Evolutionary conservation across 2,888 invertebrate genomes (phyloP), one percentile per base, ranked within the genome.

Genomic region (Erynnis tages): DNA sequence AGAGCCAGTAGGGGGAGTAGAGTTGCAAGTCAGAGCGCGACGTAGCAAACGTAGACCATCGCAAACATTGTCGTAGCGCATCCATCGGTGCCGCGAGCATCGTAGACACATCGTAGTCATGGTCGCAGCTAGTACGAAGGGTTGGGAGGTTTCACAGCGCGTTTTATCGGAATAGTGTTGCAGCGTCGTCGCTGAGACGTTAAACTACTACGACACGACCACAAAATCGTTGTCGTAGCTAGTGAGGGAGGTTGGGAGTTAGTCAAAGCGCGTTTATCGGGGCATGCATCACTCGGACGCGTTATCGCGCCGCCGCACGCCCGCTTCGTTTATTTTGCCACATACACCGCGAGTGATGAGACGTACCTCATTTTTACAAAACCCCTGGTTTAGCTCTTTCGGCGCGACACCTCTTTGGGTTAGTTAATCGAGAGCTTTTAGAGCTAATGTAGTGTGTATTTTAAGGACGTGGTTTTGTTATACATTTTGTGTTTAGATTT

Each of bases 221-320:
- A n/a, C n/a, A n/a, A n/a, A n/a, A 13, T 44, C 16, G 35, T 7
- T 13, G 10, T 41, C 37, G 43, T n/a, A 11, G 5, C 21, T 6
- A 11, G 5, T 23, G 27, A 41, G 27, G 25, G 41, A 16, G n/a
- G n/a, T n/a, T n/a, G 34, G 30, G 34, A 23, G 61, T 60, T 56
- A 54, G 62, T 62, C 57, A 58, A 60, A 59, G 59, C 58, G 48
- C 57, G 59, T 58, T 59, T 62, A 58, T 58, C 58, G 54, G 45
- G 50, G 41, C 43, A 50, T 44, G 50, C 57, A 57, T 48, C 56
- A 53, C 54, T 30, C 46, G 67, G 71, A 64, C 70, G 67, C 65
- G 65, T 62, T 71, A 72, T 73, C 75, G 63, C 62, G 11, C 34
- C 41, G 46, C 50, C 55, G 46, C 57, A 53, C 60, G 38, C 47